Evolutionary conservation across 2,113 vertebrate genomes (phyloP).

Genomic region (Alligator sinensis): DNA sequence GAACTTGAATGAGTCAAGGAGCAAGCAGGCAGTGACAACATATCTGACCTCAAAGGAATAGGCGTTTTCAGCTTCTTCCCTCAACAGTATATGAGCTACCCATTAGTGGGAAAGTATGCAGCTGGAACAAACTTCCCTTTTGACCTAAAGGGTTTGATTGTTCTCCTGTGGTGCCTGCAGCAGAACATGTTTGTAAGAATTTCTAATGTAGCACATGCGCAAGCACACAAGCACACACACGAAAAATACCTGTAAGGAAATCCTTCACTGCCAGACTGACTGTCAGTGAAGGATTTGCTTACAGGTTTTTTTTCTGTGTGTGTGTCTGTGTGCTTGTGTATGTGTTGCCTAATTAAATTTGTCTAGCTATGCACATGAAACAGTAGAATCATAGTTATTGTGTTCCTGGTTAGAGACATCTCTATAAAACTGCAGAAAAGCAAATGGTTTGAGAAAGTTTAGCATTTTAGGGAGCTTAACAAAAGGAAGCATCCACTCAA

Average conservation of each 20-base stretch:
- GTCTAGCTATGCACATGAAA: neutral
- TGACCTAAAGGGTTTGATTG: neutral
- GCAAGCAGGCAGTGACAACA: neutral
- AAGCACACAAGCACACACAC: neutral
- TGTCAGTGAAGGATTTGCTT: too few relatives aligned
- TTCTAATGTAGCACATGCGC: too few relatives aligned
- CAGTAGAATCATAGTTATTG: neutral
- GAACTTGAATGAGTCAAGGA: neutral
- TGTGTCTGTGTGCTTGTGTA: too few relatives aligned
- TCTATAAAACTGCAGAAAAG: neutral
- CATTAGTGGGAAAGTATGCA: neutral
- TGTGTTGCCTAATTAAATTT: neutral
- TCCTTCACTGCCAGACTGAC: neutral
- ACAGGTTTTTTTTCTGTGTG: too few relatives aligned
- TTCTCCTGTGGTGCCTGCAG: neutral
- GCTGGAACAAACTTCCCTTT: neutral
- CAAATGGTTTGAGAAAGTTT: neutral
- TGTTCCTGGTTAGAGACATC: neutral
- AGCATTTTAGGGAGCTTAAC: neutral
- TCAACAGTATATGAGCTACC: neutral
- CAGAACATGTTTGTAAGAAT: neutral
- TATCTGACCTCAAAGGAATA: neutral
- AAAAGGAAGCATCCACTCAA: neutral
- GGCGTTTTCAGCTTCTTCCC: neutral
- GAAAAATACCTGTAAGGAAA: neutral